A percentile compares a stretch with the other conserved stretches of the same genome.
Conservation (phyloP, 2,888 invertebrate species). For the Eucriotettix oculatus region DNA sequence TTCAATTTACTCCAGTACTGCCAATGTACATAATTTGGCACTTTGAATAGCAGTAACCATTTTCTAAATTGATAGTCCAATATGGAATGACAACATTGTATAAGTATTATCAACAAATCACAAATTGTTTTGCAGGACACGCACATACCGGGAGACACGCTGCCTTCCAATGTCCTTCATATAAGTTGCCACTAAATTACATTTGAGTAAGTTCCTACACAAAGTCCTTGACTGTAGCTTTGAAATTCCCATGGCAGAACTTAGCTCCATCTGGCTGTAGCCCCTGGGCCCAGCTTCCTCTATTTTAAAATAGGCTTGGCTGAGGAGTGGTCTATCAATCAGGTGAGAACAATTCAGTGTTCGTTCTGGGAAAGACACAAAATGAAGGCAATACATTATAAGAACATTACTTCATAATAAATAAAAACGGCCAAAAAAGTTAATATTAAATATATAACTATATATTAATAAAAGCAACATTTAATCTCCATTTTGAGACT, state of each 20-base stretch:
- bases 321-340: slow-evolving; percentile 23
- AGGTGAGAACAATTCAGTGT: slow-evolving; percentile 15
- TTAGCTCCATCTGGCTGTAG: slow-evolving; percentile 28
- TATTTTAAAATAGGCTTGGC: slow-evolving; percentile 34
- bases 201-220: slow-evolving; percentile 28
- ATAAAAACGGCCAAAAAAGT: no score
- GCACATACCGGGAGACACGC: slow-evolving; percentile 30
- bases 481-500: no score
- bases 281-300: slow-evolving; percentile 33
- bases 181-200: slow-evolving; percentile 28
- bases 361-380: slow-evolving; percentile 7
- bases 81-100: no score
- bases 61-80: no score
- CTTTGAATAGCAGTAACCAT: no score
- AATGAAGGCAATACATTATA: neutral
- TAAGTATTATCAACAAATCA: no score
- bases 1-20: no score
- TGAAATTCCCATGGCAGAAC: slow-evolving; percentile 25
- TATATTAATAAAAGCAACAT: no score
- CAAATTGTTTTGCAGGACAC: neutral
- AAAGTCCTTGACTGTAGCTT: slow-evolving; percentile 30
- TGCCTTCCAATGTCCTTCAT: slow-evolving; percentile 38
- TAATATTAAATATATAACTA: no score
- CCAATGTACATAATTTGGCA: no score
- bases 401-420: no score